Percentiles rank a stretch among this genome's conserved stretches.
Evolutionary conservation across 2,797 vertebrate species (phyloP).

Genomic region (Micromesistius poutassou): DNA sequence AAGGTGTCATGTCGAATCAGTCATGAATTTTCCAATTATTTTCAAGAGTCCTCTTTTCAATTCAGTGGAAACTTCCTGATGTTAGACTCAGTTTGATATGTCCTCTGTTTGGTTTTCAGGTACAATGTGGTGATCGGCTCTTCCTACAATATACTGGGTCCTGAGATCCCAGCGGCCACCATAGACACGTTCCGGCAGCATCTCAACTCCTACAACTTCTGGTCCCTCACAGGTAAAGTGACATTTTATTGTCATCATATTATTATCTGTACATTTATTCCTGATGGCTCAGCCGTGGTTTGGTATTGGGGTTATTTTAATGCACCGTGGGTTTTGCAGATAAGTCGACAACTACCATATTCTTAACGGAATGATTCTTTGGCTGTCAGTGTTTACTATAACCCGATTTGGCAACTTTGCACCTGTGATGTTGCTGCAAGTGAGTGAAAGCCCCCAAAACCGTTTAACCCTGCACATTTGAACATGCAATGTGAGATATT

Average conservation of each 20-base stretch:
- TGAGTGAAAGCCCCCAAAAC: too few relatives aligned
- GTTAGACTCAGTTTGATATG: not conserved
- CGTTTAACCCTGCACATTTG: too few relatives aligned
- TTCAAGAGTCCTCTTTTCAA: too few relatives aligned
- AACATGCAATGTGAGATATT: too few relatives aligned
- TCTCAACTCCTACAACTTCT: constrained; percentile 87
- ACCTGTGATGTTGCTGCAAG: not conserved
- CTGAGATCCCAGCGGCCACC: constrained; percentile 83
- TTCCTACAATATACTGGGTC: constrained; percentile 89
- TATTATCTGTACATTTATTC: not conserved
- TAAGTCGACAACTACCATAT: not conserved
- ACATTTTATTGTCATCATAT: not conserved
- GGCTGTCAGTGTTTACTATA: not conserved
- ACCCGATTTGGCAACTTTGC: not conserved
- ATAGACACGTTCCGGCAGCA: constrained; percentile 85
- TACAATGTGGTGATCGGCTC: constrained; percentile 87
- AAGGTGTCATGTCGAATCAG: not conserved
- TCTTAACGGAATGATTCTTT: too few relatives aligned
- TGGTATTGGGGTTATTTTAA: not conserved
- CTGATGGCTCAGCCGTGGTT: not conserved
- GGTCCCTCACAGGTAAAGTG: constrained; percentile 87
- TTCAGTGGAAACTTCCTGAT: not conserved
- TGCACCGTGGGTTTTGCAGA: not conserved
- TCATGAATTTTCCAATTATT: not conserved
- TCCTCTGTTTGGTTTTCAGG: constrained; percentile 59